These are phyloP conservation scores for Spilarctia lutea DNA, from an alignment of 2,888 invertebrate species.

Conservation along the genomic window DNA sequence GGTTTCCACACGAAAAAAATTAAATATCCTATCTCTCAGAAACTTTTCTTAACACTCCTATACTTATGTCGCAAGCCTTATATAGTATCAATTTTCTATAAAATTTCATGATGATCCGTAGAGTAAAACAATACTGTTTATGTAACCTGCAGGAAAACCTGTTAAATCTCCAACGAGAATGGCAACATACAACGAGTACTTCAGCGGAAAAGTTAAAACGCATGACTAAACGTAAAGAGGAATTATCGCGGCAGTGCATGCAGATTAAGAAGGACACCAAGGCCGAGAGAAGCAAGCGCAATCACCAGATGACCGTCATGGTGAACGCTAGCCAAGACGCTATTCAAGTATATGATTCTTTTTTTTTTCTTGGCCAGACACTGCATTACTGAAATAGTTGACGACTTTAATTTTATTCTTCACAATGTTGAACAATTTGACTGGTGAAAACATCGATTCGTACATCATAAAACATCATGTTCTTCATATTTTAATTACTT, in stretches of 20 bases:
- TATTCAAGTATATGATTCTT: slow-evolving; percentile 73
- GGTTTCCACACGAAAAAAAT: no score
- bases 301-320: slow-evolving; percentile 85
- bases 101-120: background rate
- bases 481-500: slow-evolving; percentile 19
- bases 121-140: background rate
- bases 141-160: slow-evolving; percentile 66
- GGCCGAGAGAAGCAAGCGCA: slow-evolving; percentile 78
- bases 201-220: slow-evolving; percentile 79
- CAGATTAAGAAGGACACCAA: slow-evolving; percentile 86
- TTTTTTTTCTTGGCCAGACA: background rate
- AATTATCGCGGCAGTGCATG: slow-evolving; percentile 78
- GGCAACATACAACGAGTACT: slow-evolving; percentile 75
- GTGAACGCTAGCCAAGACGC: slow-evolving; percentile 88
- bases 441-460: background rate
- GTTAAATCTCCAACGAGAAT: slow-evolving; percentile 80
- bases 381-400: background rate
- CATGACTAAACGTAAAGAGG: slow-evolving; percentile 78
- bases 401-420: background rate
- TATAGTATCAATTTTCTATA: background rate
- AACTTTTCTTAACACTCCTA: no score
- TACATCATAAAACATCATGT: background rate
- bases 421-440: background rate
- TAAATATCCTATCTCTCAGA: no score
- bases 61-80: no score